Base-by-base conservation (phyloP, 2,888 invertebrate species). In the Helicoverpa assulta region DNA sequence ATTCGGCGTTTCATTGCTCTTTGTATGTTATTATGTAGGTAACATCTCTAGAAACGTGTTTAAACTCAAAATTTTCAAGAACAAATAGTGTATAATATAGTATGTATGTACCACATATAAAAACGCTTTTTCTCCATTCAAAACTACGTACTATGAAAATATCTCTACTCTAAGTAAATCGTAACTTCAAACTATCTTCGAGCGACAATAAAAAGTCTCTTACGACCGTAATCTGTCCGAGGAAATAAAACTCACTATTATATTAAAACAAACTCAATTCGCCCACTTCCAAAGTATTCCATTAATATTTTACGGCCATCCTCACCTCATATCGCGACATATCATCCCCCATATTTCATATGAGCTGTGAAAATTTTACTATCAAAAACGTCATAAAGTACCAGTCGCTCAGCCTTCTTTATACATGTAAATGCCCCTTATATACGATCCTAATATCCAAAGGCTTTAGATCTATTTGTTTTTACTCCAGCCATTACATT, bases 281-380 rank as follows among this genome's bases (percentile, higher is more conserved):
- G 12, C 19, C 14, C 21, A 14, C 16, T 37, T 21, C 18, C 16
- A 8, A 37, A 53, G 12, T 52, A 19, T 50, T 56, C 33, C 59
- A 60, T 65, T 70, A 59, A 50, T 63, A 60, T 65, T 70, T 65
- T 51, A 58, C 56, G 40, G 19, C 40, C 8, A 10, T 37, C 37
- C 12, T 47, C 55, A 43, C 53, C 50, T 64, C 63, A 62, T 67
- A 47, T 67, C 21, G 19, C 7, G 51, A 43, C 61, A 47, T 75
- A 60, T 62, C n/a, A 58, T 53, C 29, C 40, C 47, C 29, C 40
- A 54, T 50, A 68, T 79, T 67, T 67, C 70, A 59, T 62, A 78
- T 61, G 70, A 63, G 67, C 71, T 74, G 76, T 67, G 64, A 81
- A 71, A 73, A 76, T 55, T 71, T 80, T 63, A 73, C 53, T 63